A percentile compares a stretch with the other conserved stretches of the same genome.
These are phyloP conservation scores for Botrylloides violaceus DNA, from an alignment of 23 tunicate species.

Conservation along the genomic window DNA sequence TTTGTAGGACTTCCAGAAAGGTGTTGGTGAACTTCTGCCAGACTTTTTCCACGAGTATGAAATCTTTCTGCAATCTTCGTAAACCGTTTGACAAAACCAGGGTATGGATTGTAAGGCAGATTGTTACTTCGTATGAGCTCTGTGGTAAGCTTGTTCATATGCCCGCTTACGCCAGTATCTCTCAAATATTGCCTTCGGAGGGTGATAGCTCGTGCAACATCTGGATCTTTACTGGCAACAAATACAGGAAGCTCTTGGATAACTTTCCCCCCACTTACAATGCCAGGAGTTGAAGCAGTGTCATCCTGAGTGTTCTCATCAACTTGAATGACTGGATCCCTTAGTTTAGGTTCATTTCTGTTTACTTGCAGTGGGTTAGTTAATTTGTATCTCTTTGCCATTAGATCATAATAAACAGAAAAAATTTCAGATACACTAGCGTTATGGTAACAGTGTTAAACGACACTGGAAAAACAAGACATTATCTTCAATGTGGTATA, in stretches of 20 bases:
- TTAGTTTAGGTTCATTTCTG: background rate
- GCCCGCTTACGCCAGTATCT: constrained; percentile 29
- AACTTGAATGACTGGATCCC: background rate
- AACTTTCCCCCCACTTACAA: background rate
- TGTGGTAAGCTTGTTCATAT: constrained; percentile 36
- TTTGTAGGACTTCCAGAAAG: background rate
- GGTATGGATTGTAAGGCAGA: constrained; percentile 83
- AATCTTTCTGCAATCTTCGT: constrained; percentile 51
- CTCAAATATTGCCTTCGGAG: constrained; percentile 40
- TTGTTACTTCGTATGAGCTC: constrained; percentile 33
- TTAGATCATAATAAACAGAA: no score
- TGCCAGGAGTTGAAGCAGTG: background rate
- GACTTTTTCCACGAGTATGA: background rate
- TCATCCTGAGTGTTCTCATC: background rate
- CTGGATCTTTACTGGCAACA: constrained; percentile 17
- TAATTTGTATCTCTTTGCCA: constrained; percentile 25
- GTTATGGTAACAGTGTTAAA: no score
- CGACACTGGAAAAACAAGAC: no score
- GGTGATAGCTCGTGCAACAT: constrained; percentile 31
- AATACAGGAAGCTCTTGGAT: constrained; percentile 17
- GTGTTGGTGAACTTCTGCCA: background rate
- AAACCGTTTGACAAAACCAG: constrained; percentile 50
- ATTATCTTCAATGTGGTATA: no score
- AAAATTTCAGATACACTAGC: no score
- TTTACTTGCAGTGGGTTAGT: background rate